Evolutionary conservation across 2,888 invertebrate species (phyloP), one percentile per base, ranked within the genome.

Genomic region (Ceriagrion tenellum): DNA sequence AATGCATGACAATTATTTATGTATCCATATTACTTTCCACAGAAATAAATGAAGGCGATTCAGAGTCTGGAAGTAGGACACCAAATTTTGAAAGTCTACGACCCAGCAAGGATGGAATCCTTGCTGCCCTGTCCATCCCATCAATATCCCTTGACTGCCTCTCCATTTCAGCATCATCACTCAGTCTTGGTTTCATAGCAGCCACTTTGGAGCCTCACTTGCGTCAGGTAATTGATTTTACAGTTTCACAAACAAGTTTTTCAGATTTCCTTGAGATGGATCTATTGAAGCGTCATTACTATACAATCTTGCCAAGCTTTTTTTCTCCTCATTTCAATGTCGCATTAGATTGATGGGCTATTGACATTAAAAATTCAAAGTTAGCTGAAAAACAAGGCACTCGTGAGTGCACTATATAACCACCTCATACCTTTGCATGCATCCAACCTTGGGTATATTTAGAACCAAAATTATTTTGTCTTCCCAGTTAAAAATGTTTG

Each of bases 201-300:
- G 97, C 97, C 0, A 97, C 97, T 0, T 96, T 98, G 88, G 97
- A 97, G 89, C 97, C 97, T 10, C 97, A 97, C 96, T 96, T 98
- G 1, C 96, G 97, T 95, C 96, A 96, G 96, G 97, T 97, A 96
- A 96, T 95, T 95, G 55, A 59, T 18, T 69, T 69, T 23, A 8
- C 18, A n/a, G 23, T n/a, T 69, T 69, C 16, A 13, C 10, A 81
- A 81, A 81, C 4, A 81, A 35, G 30, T 4, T 35, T 81, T 81
- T 81, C 81, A 35, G 35, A 81, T 81, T 12, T 1, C 23, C n/a
- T 26, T 40, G 12, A 40, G 20, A 88, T 35, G 47, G 69, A 2
- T 18, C 18, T 2, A 40, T 81, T n/a, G 6, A 8, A 81, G 8
- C 30, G 8, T n/a, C 26, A 35, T 35, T n/a, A 13, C 16, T 81